Evolutionary conservation across 2,113 vertebrate genomes (phyloP).

Genomic region (Coptodon rendalli): DNA sequence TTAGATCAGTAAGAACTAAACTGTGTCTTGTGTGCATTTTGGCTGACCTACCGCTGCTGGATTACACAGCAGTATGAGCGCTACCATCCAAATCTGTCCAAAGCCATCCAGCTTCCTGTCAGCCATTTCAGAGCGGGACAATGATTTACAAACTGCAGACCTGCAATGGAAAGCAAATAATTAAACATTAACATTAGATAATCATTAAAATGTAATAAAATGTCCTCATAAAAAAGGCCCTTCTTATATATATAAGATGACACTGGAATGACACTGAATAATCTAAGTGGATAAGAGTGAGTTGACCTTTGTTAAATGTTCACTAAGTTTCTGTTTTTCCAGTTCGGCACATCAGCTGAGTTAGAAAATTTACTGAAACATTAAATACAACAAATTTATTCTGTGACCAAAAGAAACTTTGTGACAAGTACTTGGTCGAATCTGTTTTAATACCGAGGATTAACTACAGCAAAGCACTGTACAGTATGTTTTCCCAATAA

Average conservation of each 20-base stretch:
- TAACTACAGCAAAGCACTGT: not conserved
- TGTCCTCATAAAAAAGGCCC: not conserved
- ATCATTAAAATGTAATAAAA: not conserved
- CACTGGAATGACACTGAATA: not conserved
- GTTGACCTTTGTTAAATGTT: not conserved
- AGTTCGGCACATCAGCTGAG: not conserved
- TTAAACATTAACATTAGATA: not conserved
- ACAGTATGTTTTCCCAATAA: not conserved
- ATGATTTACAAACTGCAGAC: slow-evolving; percentile 7
- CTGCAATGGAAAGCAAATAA: slow-evolving; percentile 43
- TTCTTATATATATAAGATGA: not conserved
- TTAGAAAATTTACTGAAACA: not conserved
- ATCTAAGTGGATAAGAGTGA: not conserved
- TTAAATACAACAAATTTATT: not conserved
- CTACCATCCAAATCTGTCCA: slow-evolving; percentile 33
- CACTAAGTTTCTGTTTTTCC: not conserved
- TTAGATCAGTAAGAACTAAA: not conserved
- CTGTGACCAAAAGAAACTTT: not conserved
- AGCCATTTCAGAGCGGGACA: slow-evolving; percentile 13
- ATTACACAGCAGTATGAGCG: slow-evolving; percentile 67
- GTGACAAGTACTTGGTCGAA: not conserved
- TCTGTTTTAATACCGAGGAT: not conserved
- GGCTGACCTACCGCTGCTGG: slow-evolving; percentile 69
- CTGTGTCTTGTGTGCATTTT: not conserved
- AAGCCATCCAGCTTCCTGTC: slow-evolving; percentile 61